Percentiles rank a stretch among this genome's conserved stretches.
phyloP scores from a whole-genome alignment of 1,140 invertebrate species.

The Drosophila lacertosa region DNA sequence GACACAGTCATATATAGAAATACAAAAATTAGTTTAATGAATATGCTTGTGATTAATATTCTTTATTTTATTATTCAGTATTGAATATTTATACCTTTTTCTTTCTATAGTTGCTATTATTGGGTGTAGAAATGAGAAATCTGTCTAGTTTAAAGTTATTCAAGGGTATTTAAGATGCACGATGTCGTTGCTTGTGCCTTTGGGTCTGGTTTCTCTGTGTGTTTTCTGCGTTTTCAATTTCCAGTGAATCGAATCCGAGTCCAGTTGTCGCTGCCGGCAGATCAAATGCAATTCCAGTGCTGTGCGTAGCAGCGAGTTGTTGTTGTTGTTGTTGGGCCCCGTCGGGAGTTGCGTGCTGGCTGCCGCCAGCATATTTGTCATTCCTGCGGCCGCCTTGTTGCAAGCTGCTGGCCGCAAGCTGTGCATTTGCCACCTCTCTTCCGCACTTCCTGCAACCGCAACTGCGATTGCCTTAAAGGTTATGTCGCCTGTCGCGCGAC shows the following conservation, averaged over 20 bases:
- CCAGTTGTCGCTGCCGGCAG: constrained; percentile 5
- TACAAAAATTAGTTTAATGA: too few relatives aligned
- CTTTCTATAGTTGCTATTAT: too few relatives aligned
- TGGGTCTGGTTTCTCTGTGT: background rate
- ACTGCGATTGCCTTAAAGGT: constrained; percentile 67
- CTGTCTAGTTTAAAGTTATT: background rate
- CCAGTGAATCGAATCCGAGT: constrained; percentile 50
- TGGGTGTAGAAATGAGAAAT: too few relatives aligned
- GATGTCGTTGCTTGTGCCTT: background rate
- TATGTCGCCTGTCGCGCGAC: constrained; percentile 70
- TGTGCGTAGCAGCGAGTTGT: background rate
- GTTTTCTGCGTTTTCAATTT: constrained; percentile 34
- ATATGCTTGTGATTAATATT: too few relatives aligned
- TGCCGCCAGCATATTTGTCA: constrained; percentile 75
- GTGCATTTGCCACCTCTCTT: constrained; percentile 38
- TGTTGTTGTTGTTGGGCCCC: constrained; percentile 3
- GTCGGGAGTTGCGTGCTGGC: constrained; percentile 42
- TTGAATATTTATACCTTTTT: too few relatives aligned
- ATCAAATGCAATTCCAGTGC: too few relatives aligned
- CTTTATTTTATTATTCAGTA: too few relatives aligned
- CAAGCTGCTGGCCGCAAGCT: constrained; percentile 31
- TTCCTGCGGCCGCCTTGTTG: constrained; percentile 47
- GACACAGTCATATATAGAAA: too few relatives aligned
- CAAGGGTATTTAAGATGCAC: background rate
- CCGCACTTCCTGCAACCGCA: constrained; percentile 13